phyloP scores from a whole-genome alignment of 1,140 invertebrate genomes.

The Tenebrio molitor region DNA sequence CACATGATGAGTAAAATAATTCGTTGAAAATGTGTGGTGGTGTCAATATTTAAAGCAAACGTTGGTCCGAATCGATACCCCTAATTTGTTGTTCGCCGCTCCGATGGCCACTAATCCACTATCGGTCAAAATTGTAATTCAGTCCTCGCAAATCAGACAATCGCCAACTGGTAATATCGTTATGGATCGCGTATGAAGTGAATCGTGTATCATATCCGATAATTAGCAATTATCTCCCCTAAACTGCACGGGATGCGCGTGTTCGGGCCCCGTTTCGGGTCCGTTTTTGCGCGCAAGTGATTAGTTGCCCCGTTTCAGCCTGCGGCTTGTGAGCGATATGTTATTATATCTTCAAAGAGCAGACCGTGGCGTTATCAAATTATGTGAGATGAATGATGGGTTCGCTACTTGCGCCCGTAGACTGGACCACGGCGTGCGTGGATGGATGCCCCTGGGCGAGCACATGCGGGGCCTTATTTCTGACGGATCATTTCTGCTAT shows the following conservation, averaged over 20 bases:
- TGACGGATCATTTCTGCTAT: constrained; percentile 23
- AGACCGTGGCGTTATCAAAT: constrained; percentile 43
- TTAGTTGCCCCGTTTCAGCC: constrained; percentile 43
- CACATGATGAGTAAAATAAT: too few relatives aligned
- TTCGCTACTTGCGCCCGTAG: constrained; percentile 20
- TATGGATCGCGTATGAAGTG: constrained; percentile 44
- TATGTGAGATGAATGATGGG: constrained; percentile 42
- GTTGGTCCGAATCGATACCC: constrained; percentile 5
- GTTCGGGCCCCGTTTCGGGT: constrained; percentile 14
- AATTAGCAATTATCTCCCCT: constrained; percentile 52
- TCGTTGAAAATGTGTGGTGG: too few relatives aligned
- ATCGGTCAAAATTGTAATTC: constrained; percentile 49
- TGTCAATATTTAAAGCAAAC: not conserved
- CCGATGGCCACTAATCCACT: constrained; percentile 32
- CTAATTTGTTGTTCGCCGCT: constrained; percentile 44
- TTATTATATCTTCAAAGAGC: constrained; percentile 46
- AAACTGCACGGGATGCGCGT: constrained; percentile 26
- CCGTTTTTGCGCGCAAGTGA: constrained; percentile 38
- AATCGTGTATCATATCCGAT: constrained; percentile 47
- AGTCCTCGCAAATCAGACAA: constrained; percentile 51
- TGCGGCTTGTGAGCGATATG: constrained; percentile 42
- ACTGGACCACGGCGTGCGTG: not conserved
- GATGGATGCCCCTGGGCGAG: constrained; percentile 17
- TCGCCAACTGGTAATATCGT: constrained; percentile 48
- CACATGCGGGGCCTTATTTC: constrained; percentile 39